Evolutionary conservation across 1,140 invertebrate genomes (phyloP).

Genomic region (Tachypleus tridentatus): DNA sequence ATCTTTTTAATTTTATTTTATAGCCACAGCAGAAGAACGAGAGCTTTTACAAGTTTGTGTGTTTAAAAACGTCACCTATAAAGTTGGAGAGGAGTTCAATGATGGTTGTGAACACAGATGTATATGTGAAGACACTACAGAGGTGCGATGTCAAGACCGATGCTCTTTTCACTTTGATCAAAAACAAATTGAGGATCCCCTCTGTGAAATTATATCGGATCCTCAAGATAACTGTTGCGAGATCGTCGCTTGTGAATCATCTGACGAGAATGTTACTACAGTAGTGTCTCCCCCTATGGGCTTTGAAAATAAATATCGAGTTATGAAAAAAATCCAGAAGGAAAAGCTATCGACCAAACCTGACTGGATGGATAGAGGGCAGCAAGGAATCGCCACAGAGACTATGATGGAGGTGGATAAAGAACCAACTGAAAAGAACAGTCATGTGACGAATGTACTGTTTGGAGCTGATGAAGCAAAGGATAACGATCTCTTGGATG

Average conservation of each 20-base stretch:
- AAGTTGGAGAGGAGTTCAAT: slow-evolving; percentile 25
- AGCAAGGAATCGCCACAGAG: too few relatives aligned
- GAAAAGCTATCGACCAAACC: too few relatives aligned
- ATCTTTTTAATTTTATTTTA: too few relatives aligned
- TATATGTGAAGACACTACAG: slow-evolving; percentile 27
- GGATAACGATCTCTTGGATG: too few relatives aligned
- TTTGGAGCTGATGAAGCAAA: too few relatives aligned
- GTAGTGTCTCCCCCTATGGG: background rate
- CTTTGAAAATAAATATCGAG: too few relatives aligned
- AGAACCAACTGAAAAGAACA: too few relatives aligned
- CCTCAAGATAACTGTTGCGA: slow-evolving; percentile 67
- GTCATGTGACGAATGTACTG: too few relatives aligned
- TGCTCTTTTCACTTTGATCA: slow-evolving; percentile 2
- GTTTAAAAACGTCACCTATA: slow-evolving; percentile 19
- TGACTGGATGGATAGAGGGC: too few relatives aligned
- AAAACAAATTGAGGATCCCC: slow-evolving; percentile 5
- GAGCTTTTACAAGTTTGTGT: background rate
- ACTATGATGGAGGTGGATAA: too few relatives aligned
- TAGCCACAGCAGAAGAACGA: too few relatives aligned
- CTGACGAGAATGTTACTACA: slow-evolving; percentile 25
- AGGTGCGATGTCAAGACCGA: slow-evolving; percentile 30
- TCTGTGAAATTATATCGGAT: slow-evolving; percentile 23
- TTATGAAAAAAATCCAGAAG: too few relatives aligned
- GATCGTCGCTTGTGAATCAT: slow-evolving; percentile 64
- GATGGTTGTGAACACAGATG: slow-evolving; percentile 26